Evolutionary conservation across 2,797 vertebrate species (phyloP), one percentile per base, ranked within the genome.

Genomic region (Sebastes kiyomatsui): DNA sequence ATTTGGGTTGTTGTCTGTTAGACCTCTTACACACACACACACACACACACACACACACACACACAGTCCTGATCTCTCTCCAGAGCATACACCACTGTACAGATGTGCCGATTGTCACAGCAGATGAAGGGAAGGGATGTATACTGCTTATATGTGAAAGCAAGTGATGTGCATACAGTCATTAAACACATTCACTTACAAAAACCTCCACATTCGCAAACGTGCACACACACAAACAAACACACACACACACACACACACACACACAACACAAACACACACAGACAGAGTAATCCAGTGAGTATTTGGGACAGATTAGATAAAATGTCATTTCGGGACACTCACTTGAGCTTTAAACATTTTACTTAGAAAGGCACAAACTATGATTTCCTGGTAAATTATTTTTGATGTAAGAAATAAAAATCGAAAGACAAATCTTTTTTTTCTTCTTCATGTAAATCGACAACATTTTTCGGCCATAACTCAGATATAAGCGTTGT

Each of bases 281-380:
- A 68, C 14, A 83, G 14, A 87, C 28, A 77, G 18, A 73, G 69
- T 86, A 89, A 91, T 90, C 82, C 79, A 89, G 76, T 80, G 79
- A 92, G 81, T 82, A 88, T 88, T 93, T 86, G 84, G 84, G 85
- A 88, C 74, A 85, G 82, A 90, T 92, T 81, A 86, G 85, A 95
- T 91, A 92, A 95, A 94, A 94, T 71, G 86, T 84, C 89, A 93
- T 90, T 76, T 85, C 85, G 84, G 87, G 91, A 94, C 93, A 94
- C 88, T 90, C 84, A 84, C 84, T 92, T 94, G 88, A 95, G 93
- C 95, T 96, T 96, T 95, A 94, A 96, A 96, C 95, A 95, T 95
- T 96, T 96, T 96, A 96, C 96, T 96, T 95, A 95, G 94, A 96
- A 96, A 96, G 96, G 96, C 96, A 96, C 96, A 96, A 96, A 96